phyloP scores from a whole-genome alignment of 2,113 vertebrate species.

The Lophochroa leadbeateri region DNA sequence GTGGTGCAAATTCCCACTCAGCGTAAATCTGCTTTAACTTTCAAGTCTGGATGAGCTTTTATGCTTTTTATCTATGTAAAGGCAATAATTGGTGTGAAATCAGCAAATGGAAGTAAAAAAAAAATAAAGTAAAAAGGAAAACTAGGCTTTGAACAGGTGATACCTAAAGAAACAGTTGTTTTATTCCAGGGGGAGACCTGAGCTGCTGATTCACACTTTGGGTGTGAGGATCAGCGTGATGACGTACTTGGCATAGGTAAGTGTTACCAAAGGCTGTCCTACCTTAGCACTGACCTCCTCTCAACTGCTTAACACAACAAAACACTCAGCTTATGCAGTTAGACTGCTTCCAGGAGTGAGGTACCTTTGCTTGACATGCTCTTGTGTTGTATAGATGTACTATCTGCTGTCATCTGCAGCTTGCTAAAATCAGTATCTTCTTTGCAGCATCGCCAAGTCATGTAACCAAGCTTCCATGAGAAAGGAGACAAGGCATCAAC shows the following conservation, averaged over 20 bases:
- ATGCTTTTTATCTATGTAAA: neutral
- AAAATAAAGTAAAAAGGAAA: neutral
- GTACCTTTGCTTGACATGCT: neutral
- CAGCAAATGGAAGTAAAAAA: neutral
- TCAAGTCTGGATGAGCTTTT: neutral
- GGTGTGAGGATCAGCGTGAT: neutral
- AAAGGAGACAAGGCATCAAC: neutral
- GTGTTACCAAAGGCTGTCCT: neutral
- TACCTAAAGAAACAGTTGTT: neutral
- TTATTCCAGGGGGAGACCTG: neutral
- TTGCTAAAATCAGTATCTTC: neutral
- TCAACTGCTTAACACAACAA: neutral
- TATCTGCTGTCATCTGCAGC: neutral
- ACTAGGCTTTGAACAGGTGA: neutral
- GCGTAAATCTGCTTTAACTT: neutral
- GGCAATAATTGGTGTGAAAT: neutral
- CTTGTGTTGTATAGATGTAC: neutral
- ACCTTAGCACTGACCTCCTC: neutral
- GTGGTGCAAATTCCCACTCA: neutral
- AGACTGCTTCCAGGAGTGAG: neutral
- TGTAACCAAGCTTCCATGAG: neutral
- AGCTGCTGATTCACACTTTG: neutral
- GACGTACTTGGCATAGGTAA: fast-evolving
- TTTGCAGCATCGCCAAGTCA: neutral
- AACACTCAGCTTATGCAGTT: neutral